phyloP scores from a whole-genome alignment of 1,140 invertebrate species.

The Onthophagus taurus region DNA sequence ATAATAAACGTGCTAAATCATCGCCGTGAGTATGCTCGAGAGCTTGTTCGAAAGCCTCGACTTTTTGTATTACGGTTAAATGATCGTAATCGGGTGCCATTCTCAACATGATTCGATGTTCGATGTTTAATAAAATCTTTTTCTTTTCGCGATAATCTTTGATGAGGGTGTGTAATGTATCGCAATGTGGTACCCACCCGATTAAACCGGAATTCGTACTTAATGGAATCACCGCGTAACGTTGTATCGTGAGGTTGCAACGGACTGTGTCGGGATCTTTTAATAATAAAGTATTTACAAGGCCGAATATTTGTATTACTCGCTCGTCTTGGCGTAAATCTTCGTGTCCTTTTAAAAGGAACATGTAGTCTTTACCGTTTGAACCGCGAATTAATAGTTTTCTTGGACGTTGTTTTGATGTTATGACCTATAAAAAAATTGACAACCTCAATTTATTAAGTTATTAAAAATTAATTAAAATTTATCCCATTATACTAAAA shows the following conservation, averaged over 20 bases:
- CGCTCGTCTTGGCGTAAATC: conserved; percentile 97
- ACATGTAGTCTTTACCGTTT: conserved; percentile 97
- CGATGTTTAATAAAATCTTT: conserved; percentile 93
- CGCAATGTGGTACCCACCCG: conserved; percentile 98
- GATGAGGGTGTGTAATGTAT: conserved; percentile 95
- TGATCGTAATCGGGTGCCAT: conserved; percentile 98
- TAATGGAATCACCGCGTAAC: conserved; percentile 95
- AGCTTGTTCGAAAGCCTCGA: conserved; percentile 98
- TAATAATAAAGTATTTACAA: conserved; percentile 92
- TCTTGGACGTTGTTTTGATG: conserved; percentile 93
- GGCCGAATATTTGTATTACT: conserved; percentile 98
- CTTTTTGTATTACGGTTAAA: conserved; percentile 96
- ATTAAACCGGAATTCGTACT: conserved; percentile 98
- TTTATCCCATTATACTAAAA: too few relatives aligned
- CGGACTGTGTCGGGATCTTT: conserved; percentile 93
- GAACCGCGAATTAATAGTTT: conserved; percentile 90
- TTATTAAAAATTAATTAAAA: too few relatives aligned
- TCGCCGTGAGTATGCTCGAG: conserved; percentile 91
- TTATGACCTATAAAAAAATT: conserved; percentile 90
- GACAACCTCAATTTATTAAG: too few relatives aligned
- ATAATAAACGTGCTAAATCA: conserved; percentile 87
- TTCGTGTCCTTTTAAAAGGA: conserved; percentile 97
- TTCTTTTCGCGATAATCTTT: conserved; percentile 97
- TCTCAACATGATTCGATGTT: conserved; percentile 93
- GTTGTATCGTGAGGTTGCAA: conserved; percentile 87